phyloP scores from a whole-genome alignment of 2,113 vertebrate species.

The Cochlearius cochlearius region DNA sequence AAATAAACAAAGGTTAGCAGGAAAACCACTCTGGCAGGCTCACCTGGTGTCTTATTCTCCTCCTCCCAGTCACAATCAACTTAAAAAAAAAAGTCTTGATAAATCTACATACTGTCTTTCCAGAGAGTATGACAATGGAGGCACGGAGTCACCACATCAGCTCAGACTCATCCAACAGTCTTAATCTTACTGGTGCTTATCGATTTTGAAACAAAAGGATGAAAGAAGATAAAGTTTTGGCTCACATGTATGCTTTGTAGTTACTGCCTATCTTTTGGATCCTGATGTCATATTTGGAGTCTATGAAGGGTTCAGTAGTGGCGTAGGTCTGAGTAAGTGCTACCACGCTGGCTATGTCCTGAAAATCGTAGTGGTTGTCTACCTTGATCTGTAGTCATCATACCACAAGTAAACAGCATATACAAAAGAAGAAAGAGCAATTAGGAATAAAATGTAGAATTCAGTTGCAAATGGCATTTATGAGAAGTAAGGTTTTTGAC shows the following conservation, averaged over 20 bases:
- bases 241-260: constrained; percentile 99
- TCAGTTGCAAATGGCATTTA: not conserved
- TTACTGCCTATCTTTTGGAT: constrained; percentile 96
- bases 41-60: not conserved
- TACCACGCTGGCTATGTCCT: constrained; percentile 98
- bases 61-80: not conserved
- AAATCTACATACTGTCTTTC: not conserved
- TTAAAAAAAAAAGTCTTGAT: not conserved
- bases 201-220: not conserved
- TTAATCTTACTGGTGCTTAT: not conserved
- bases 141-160: not conserved
- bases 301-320: constrained; percentile 94
- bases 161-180: not conserved
- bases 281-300: constrained; percentile 97
- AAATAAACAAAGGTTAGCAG: not conserved
- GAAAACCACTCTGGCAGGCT: not conserved
- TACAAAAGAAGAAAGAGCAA: constrained; percentile 32
- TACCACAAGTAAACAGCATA: not conserved
- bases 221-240: constrained; percentile 32
- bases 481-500: not conserved
- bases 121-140: not conserved
- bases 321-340: constrained; percentile 98
- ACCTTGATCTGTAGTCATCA: constrained; percentile 88
- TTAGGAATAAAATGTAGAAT: constrained; percentile 5
- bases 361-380: constrained; percentile 97